These are phyloP conservation scores for Zoanthus sansibaricus DNA, from an alignment of 92 coral and sea anemone species.

Conservation along the genomic window DNA sequence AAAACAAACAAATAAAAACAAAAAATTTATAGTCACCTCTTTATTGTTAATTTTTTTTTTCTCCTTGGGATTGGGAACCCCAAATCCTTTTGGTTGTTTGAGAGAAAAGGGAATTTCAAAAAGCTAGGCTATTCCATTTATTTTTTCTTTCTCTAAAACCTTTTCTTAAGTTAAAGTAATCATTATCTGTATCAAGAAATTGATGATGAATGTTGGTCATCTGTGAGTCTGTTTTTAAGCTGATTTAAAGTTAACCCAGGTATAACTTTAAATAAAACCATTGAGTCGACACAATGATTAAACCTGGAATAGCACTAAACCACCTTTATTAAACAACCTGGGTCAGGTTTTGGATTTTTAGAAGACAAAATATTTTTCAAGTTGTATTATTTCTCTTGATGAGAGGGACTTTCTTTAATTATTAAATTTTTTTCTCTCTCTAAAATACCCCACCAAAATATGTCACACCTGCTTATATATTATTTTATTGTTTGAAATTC, in stretches of 20 bases:
- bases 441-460: constrained; percentile 31
- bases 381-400: constrained; percentile 18
- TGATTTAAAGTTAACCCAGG: constrained; percentile 25
- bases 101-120: constrained; percentile 12
- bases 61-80: neutral
- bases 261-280: constrained; percentile 20
- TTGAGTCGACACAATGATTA: constrained; percentile 20
- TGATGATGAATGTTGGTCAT: constrained; percentile 30
- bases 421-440: constrained; percentile 5
- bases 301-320: constrained; percentile 11
- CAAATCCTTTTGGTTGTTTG: constrained; percentile 6
- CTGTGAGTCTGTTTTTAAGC: constrained; percentile 18
- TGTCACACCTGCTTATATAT: neutral
- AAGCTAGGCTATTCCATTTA: constrained; percentile 19
- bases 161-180: constrained; percentile 19
- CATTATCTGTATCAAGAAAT: constrained; percentile 21
- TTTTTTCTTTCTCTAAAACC: neutral
- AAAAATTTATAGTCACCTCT: constrained; percentile 1
- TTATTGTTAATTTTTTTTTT: constrained; percentile 2
- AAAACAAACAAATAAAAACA: constrained; percentile 19
- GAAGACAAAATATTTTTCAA: constrained; percentile 29
- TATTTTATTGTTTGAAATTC: no score
- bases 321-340: constrained; percentile 9
- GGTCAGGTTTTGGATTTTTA: constrained; percentile 29
- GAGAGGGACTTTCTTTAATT: constrained; percentile 20